These are phyloP conservation scores for Bombylius discolor DNA, from an alignment of 2,888 invertebrate genomes.

Conservation along the genomic window DNA sequence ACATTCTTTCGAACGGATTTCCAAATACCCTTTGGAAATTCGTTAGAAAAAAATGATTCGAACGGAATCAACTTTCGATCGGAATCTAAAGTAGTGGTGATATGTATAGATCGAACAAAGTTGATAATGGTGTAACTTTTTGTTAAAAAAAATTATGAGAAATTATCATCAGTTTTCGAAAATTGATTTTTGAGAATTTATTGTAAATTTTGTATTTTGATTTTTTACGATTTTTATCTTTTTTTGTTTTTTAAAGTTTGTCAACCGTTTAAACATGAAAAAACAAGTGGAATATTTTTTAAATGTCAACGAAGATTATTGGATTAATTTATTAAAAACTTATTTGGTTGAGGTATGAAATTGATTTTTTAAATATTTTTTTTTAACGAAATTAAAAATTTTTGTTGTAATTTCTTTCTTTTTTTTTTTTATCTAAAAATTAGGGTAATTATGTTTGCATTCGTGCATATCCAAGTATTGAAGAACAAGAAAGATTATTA, in stretches of 20 bases:
- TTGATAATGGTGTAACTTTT: no score
- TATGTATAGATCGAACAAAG: no score
- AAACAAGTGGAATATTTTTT: slow-evolving; percentile 46
- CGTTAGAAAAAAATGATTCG: no score
- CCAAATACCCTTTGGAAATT: no score
- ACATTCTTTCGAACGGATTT: no score
- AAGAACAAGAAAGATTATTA: slow-evolving; percentile 52
- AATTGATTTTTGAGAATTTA: no score
- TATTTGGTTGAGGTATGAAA: slow-evolving; percentile 33
- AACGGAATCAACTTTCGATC: no score
- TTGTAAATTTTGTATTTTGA: no score
- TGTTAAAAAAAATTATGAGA: no score
- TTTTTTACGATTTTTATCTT: neutral
- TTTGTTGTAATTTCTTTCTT: no score
- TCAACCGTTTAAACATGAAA: slow-evolving; percentile 55
- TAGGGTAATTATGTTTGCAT: slow-evolving; percentile 11
- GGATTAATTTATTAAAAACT: slow-evolving; percentile 53
- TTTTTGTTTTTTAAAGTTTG: slow-evolving; percentile 39
- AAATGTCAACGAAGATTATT: slow-evolving; percentile 50
- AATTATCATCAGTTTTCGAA: no score
- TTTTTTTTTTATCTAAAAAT: neutral
- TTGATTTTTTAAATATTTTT: neutral
- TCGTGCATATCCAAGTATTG: slow-evolving; percentile 46
- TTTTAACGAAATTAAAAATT: neutral
- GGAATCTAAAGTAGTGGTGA: no score